phyloP scores from a whole-genome alignment of 2,888 invertebrate species.

The Teinopalpus imperialis region DNA sequence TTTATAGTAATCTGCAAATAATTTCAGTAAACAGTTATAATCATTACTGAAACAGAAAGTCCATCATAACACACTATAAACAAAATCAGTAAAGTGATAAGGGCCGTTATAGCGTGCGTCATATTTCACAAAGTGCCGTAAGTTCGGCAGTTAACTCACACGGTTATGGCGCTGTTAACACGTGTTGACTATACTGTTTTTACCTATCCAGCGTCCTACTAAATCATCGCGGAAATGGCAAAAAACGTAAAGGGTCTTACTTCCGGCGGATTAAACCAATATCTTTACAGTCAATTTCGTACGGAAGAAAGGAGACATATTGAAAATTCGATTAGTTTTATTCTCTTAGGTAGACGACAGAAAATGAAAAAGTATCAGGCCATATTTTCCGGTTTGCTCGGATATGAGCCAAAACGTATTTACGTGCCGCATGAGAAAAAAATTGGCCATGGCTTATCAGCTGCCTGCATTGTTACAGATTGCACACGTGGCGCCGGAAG shows the following conservation, averaged over 20 bases:
- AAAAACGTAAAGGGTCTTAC: constrained; percentile 42
- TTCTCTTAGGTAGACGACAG: constrained; percentile 32
- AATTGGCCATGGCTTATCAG: constrained; percentile 49
- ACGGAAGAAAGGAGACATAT: constrained; percentile 23
- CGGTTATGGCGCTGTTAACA: constrained; percentile 78
- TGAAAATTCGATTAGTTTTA: constrained; percentile 30
- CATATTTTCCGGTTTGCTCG: constrained; percentile 53
- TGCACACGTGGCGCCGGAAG: constrained; percentile 35
- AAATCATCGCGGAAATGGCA: constrained; percentile 52
- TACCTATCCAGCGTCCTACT: constrained; percentile 49
- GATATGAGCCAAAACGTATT: constrained; percentile 55
- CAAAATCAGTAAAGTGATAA: constrained; percentile 62
- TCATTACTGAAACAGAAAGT: constrained; percentile 9
- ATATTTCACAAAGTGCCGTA: constrained; percentile 79
- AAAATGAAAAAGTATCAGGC: constrained; percentile 41
- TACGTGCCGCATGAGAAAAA: constrained; percentile 44
- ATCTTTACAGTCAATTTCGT: constrained; percentile 23
- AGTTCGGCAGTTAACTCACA: constrained; percentile 76
- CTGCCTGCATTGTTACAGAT: constrained; percentile 45
- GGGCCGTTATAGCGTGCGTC: constrained; percentile 67
- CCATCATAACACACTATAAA: constrained; percentile 35
- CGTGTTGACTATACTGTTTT: constrained; percentile 74
- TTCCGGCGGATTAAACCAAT: constrained; percentile 27
- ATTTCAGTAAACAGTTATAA: too few relatives aligned
- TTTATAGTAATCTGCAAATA: too few relatives aligned